A percentile compares a stretch with the other conserved stretches of the same genome.
These are phyloP conservation scores for Xestia c-nigrum DNA, from an alignment of 2,888 invertebrate species.

Conservation along the genomic window DNA sequence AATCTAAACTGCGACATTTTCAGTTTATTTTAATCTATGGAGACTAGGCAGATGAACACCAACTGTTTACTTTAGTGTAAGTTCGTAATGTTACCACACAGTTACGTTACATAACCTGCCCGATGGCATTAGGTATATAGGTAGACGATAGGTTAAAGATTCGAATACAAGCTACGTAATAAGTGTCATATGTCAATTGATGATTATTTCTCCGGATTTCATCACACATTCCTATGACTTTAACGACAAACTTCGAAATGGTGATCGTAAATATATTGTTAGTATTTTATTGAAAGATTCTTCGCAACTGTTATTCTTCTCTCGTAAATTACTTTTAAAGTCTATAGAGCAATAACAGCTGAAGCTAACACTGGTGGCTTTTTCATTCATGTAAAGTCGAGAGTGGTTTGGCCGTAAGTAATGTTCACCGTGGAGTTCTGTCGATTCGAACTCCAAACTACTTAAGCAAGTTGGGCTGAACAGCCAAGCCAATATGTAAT, in stretches of 20 bases:
- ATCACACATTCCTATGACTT: neutral
- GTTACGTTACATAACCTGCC: conserved; percentile 11
- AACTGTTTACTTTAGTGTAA: conserved; percentile 1
- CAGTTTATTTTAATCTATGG: neutral
- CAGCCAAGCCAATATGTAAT: neutral
- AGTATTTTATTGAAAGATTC: conserved; percentile 1
- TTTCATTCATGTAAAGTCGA: neutral
- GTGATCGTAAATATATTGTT: neutral
- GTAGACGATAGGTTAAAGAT: conserved; percentile 43
- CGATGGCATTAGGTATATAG: conserved; percentile 19
- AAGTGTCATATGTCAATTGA: conserved; percentile 26
- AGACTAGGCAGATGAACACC: neutral
- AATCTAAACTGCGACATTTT: neutral
- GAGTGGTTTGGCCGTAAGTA: neutral
- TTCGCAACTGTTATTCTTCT: neutral
- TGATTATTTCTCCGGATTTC: conserved; percentile 44
- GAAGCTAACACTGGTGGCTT: neutral
- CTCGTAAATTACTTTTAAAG: neutral
- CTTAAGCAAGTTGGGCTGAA: neutral
- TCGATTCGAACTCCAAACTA: neutral
- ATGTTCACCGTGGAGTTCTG: neutral
- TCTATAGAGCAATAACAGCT: neutral
- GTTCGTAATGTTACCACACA: conserved; percentile 11
- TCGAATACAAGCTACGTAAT: conserved; percentile 48
- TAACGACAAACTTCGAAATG: conserved; percentile 1